Conservation (phyloP, 2,797 vertebrate species). For the Eutrigla gurnardus region DNA sequence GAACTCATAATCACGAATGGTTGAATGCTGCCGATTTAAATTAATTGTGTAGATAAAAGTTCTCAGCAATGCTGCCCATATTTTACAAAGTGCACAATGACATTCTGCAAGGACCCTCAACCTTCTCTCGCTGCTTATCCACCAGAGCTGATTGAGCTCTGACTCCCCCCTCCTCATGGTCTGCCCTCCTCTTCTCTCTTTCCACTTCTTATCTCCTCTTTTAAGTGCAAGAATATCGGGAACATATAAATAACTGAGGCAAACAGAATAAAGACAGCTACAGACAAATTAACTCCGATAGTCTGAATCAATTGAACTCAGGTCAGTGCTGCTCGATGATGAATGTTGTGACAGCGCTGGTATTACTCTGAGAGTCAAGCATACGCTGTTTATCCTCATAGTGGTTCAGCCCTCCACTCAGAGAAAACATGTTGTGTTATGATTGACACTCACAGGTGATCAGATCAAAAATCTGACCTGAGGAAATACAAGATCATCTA, state of each 20-base stretch:
- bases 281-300: too few species aligned
- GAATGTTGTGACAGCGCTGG: neutral
- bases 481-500: conserved; percentile 33
- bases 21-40: conserved; percentile 15
- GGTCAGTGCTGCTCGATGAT: conserved; percentile 8
- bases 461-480: neutral
- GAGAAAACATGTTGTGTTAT: conserved; percentile 8
- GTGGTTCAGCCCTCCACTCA: conserved; percentile 3
- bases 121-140: conserved; percentile 42
- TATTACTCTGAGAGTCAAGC: conserved; percentile 21
- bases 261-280: neutral
- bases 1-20: conserved; percentile 4
- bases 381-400: conserved; percentile 11
- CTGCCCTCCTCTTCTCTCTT: conserved; percentile 3
- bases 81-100: too few species aligned
- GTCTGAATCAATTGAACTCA: conserved; percentile 6
- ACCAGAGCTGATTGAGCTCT: conserved; percentile 30
- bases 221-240: neutral
- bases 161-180: conserved; percentile 1
- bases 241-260: neutral
- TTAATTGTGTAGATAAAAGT: conserved; percentile 21
- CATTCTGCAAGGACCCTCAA: conserved; percentile 25
- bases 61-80: neutral
- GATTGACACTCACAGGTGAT: conserved; percentile 21
- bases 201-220: neutral